Base-by-base conservation (phyloP, 2,113 vertebrate species). In the Carlito syrichta region DNA sequence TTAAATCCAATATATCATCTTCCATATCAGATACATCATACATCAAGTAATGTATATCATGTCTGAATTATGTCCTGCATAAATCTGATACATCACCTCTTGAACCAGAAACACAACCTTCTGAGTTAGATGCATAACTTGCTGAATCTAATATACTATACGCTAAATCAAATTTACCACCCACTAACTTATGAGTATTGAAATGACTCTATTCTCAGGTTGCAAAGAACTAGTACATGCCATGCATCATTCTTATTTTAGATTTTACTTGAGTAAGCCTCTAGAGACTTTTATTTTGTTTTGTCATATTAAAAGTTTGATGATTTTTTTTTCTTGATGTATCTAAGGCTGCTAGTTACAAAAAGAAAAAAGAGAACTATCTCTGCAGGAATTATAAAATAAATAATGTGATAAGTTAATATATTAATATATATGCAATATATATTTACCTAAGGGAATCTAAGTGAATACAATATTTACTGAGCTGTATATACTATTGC, bases 121-220 rank as follows among this genome's bases (percentile, higher is more conserved):
- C 83, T 88, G 66, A 92, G 97, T 98, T 94, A 98, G 20, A 74
- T 77, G 88, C 73, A 97, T 96, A 96, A 97, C 92, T 96, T 89
- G 84, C 17, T 95, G 93, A 97, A 95, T 94, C 83, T 96, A 93
- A 96, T 95, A 89, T 43, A 78, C 17, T n/a, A 63, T 6, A 73
- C 71, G 97, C 89, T 97, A 97, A 97, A 97, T 97, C 96, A 97
- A 96, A 98, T 94, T 97, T 92, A 91, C 43, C 48, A 87, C 48
- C 35, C 86, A 94, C 69, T 83, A 94, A 92, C 96, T 98, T 92
- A 52, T 88, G 91, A 96, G n/a, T 82, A 91, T 96, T 50, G 73
- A 91, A 88, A 78, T 89, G 43, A 48, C 87, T 91, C 48, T 71
- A 66, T 50, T 38, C 66, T 86, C 45, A 52, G 84, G 43, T 32